These are phyloP conservation scores for Motacilla alba DNA, from an alignment of 2,113 vertebrate species.

Conservation along the genomic window DNA sequence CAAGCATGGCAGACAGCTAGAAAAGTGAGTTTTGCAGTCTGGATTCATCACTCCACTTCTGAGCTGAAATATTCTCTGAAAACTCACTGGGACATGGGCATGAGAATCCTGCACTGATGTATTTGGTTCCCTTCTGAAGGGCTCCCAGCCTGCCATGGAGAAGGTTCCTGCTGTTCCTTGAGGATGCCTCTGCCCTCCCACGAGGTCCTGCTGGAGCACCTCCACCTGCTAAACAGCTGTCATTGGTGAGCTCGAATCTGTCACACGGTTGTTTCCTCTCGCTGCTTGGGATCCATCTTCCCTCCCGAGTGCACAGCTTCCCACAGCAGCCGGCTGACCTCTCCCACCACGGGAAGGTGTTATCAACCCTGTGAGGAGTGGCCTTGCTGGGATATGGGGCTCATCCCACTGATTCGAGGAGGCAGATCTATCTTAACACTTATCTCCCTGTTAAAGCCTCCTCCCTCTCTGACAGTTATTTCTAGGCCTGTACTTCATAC, in stretches of 20 bases:
- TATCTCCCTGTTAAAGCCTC: slow-evolving; percentile 58
- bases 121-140: background rate
- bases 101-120: background rate
- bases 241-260: accelerated
- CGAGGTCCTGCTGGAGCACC: background rate
- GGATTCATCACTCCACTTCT: background rate
- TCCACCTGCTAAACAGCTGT: background rate
- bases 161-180: background rate
- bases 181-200: background rate
- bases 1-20: background rate
- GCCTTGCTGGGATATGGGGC: slow-evolving; percentile 6
- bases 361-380: slow-evolving; percentile 31
- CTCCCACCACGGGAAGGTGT: background rate
- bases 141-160: accelerated
- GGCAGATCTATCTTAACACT: slow-evolving; percentile 45
- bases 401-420: slow-evolving; percentile 45
- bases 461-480: slow-evolving; percentile 58
- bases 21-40: background rate
- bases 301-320: background rate
- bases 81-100: accelerated
- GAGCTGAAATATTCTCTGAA: background rate
- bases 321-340: background rate
- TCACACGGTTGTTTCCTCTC: background rate
- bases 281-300: background rate
- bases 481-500: slow-evolving; percentile 65